phyloP scores from a whole-genome alignment of 2,113 vertebrate species.

The Gallinago jamesoni region DNA sequence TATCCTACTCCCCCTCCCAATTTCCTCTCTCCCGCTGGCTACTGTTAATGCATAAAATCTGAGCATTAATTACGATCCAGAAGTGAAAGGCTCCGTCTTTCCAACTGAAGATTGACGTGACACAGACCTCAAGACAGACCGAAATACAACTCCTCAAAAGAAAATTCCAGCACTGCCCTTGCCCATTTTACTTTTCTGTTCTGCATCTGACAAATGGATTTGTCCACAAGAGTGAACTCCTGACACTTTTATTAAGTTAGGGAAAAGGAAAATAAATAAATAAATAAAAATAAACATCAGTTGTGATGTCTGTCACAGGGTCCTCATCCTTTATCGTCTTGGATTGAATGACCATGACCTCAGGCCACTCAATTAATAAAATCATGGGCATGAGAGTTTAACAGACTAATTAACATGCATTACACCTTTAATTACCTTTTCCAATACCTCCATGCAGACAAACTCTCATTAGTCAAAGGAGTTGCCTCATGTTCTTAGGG shows the following conservation, averaged over 20 bases:
- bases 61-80: neutral
- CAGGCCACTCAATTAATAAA: neutral
- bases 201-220: neutral
- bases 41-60: neutral
- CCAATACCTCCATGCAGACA: neutral
- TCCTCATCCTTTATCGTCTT: neutral
- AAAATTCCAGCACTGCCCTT: neutral
- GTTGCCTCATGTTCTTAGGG: neutral
- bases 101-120: neutral
- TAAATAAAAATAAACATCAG: neutral
- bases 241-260: neutral
- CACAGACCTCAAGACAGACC: neutral
- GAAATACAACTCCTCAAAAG: neutral
- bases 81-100: neutral
- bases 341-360: neutral
- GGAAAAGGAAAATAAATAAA: neutral
- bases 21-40: slow-evolving; percentile 7
- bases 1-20: neutral
- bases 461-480: neutral
- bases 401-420: neutral
- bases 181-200: neutral
- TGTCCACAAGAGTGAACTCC: neutral
- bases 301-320: neutral
- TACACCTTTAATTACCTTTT: slow-evolving; percentile 19
- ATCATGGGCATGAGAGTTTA: neutral